Conservation (phyloP, 2,888 invertebrate genomes). For the Hesperia comma region DNA sequence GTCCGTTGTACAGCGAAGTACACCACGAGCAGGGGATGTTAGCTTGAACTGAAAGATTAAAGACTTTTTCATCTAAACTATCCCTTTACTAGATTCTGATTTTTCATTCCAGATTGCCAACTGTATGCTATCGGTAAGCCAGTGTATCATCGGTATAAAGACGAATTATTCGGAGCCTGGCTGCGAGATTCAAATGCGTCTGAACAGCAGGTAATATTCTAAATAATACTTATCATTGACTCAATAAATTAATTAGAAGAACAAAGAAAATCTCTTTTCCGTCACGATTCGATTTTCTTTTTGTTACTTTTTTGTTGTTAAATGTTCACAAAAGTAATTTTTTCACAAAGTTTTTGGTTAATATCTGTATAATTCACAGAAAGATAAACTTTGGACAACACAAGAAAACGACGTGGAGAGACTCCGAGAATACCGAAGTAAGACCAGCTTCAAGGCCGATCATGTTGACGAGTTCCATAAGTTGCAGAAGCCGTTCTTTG, state of each 20-base stretch:
- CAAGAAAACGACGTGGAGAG: slow-evolving; percentile 88
- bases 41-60: too few relatives aligned
- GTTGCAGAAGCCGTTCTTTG: slow-evolving; percentile 77
- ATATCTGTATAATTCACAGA: slow-evolving; percentile 53
- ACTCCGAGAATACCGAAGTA: slow-evolving; percentile 91
- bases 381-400: slow-evolving; percentile 93
- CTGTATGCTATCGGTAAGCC: slow-evolving; percentile 97
- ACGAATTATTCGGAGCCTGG: slow-evolving; percentile 93
- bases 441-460: slow-evolving; percentile 85
- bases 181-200: slow-evolving; percentile 88
- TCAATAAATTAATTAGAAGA: too few relatives aligned
- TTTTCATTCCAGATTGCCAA: slow-evolving; percentile 87
- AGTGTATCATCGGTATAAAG: slow-evolving; percentile 92
- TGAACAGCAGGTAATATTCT: slow-evolving; percentile 62
- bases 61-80: too few relatives aligned
- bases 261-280: too few relatives aligned
- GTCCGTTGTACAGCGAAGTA: too few relatives aligned
- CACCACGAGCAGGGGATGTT: too few relatives aligned
- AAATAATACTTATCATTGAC: neutral
- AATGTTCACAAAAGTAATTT: too few relatives aligned
- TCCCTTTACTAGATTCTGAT: neutral
- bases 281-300: too few relatives aligned
- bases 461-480: slow-evolving; percentile 81
- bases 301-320: too few relatives aligned
- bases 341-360: too few relatives aligned